phyloP scores from a whole-genome alignment of 2,888 invertebrate species.

The Bugula neritina region DNA sequence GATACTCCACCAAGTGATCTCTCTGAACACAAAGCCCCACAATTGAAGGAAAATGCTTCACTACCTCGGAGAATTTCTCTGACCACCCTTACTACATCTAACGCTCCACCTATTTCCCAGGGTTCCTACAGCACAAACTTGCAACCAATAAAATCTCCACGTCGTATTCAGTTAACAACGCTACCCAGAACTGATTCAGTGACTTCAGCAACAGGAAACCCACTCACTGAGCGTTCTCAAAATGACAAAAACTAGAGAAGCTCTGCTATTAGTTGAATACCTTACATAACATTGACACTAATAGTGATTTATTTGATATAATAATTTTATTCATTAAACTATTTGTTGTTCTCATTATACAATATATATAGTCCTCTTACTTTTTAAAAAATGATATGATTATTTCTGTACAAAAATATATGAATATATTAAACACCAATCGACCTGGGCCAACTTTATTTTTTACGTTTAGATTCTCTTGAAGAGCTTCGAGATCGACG shows the following conservation, averaged over 20 bases:
- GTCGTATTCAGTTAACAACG: conserved; percentile 1
- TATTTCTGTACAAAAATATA: too few relatives aligned
- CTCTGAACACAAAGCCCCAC: not conserved
- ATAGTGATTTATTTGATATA: too few relatives aligned
- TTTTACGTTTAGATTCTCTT: not conserved
- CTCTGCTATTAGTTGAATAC: too few relatives aligned
- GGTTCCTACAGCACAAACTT: not conserved
- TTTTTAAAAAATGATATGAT: too few relatives aligned
- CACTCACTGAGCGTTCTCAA: not conserved
- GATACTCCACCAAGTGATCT: not conserved
- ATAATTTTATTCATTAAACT: too few relatives aligned
- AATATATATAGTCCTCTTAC: too few relatives aligned
- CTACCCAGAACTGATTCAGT: not conserved
- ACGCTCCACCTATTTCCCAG: not conserved
- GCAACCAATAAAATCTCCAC: conserved; percentile 1
- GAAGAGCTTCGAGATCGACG: not conserved
- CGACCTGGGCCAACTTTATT: too few relatives aligned
- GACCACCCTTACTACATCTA: conserved; percentile 1
- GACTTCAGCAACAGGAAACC: not conserved
- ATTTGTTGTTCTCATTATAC: too few relatives aligned
- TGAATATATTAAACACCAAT: too few relatives aligned
- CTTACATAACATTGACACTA: too few relatives aligned
- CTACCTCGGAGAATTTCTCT: not conserved
- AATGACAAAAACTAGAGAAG: too few relatives aligned
- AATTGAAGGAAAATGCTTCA: not conserved